phyloP scores from a whole-genome alignment of 2,113 vertebrate genomes.

The Zosterops hypoxanthus region DNA sequence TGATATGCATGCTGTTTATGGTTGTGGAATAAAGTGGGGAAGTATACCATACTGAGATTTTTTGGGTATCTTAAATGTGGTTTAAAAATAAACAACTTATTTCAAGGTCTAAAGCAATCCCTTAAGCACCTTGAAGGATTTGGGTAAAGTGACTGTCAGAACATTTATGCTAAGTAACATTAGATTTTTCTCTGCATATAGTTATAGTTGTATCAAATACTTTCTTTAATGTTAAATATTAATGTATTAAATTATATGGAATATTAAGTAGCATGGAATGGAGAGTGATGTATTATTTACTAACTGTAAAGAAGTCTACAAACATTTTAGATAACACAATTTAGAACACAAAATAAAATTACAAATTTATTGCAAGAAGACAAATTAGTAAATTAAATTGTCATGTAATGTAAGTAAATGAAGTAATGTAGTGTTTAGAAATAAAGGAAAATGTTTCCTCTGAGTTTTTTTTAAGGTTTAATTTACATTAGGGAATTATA shows the following conservation, averaged over 20 bases:
- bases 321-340: not conserved
- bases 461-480: not conserved
- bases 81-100: not conserved
- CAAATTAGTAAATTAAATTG: not conserved
- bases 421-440: not conserved
- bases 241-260: not conserved
- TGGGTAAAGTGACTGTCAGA: not conserved
- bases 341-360: not conserved
- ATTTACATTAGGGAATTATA: not conserved
- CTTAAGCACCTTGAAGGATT: not conserved
- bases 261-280: not conserved
- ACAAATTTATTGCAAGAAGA: not conserved
- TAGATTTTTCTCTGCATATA: not conserved
- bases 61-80: not conserved
- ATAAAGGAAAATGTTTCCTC: not conserved
- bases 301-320: not conserved
- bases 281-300: not conserved
- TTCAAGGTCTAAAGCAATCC: not conserved
- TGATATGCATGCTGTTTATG: not conserved
- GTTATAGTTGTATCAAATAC: not conserved
- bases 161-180: not conserved
- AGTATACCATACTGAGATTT: not conserved
- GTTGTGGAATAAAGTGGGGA: not conserved
- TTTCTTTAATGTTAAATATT: not conserved
- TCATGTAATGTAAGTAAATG: not conserved